These are phyloP conservation scores for Psylliodes chrysocephalus DNA, from an alignment of 2,888 invertebrate species.

Conservation along the genomic window DNA sequence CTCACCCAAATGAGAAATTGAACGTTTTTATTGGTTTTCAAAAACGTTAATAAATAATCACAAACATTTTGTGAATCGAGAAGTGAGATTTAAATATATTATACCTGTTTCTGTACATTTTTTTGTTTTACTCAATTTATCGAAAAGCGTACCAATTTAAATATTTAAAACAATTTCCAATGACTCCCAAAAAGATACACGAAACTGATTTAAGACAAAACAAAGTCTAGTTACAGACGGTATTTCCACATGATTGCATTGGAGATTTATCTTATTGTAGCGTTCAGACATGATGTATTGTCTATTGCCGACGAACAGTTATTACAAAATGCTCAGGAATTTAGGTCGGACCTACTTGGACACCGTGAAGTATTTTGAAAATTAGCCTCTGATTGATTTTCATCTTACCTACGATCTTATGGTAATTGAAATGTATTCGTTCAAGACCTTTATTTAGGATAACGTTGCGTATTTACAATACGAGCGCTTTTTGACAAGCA, in stretches of 20 bases:
- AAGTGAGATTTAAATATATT: too few relatives aligned
- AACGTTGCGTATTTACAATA: neutral
- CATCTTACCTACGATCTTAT: constrained; percentile 3
- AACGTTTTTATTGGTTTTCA: too few relatives aligned
- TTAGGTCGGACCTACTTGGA: constrained; percentile 52
- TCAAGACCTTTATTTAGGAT: neutral
- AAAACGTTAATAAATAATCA: too few relatives aligned
- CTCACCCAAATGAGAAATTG: too few relatives aligned
- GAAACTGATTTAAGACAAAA: neutral
- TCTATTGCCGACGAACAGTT: constrained; percentile 60
- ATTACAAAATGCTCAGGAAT: constrained; percentile 60
- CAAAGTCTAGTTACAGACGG: neutral
- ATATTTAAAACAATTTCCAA: too few relatives aligned
- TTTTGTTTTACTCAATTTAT: too few relatives aligned
- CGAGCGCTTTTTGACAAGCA: too few relatives aligned
- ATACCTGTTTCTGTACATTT: too few relatives aligned
- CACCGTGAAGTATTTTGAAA: constrained; percentile 30
- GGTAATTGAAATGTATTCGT: constrained; percentile 7
- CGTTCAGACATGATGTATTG: constrained; percentile 63
- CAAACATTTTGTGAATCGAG: too few relatives aligned
- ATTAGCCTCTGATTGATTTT: constrained; percentile 18
- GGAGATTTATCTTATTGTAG: constrained; percentile 62
- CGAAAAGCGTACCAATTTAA: too few relatives aligned
- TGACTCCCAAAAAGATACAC: neutral
- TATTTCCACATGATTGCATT: constrained; percentile 62